Conservation (phyloP, 2,888 invertebrate genomes). For the Vanessa cardui region DNA sequence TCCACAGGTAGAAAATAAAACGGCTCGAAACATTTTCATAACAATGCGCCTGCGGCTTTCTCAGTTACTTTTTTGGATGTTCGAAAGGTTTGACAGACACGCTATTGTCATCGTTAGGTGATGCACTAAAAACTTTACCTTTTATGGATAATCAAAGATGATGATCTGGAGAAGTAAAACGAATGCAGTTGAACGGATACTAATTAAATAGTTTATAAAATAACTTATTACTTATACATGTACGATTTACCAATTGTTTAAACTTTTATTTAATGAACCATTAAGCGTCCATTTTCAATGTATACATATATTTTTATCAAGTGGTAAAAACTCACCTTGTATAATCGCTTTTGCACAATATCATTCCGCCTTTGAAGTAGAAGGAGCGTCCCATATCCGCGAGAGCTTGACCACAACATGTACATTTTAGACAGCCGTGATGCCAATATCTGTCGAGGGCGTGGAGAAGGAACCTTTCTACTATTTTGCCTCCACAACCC, state of each 20-base stretch:
- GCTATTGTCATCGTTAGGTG: slow-evolving; percentile 80
- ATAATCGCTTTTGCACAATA: slow-evolving; percentile 97
- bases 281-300: too few species aligned
- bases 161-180: slow-evolving; percentile 60
- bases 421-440: slow-evolving; percentile 96
- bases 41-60: slow-evolving; percentile 80
- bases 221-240: neutral
- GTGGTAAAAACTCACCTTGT: slow-evolving; percentile 88
- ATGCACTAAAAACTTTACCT: slow-evolving; percentile 71
- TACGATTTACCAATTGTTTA: neutral
- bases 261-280: too few species aligned
- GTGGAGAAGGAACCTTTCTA: slow-evolving; percentile 94
- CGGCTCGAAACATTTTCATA: slow-evolving; percentile 78
- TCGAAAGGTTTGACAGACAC: slow-evolving; percentile 76
- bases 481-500: slow-evolving; percentile 95
- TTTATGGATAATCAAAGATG: slow-evolving; percentile 72
- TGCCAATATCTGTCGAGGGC: slow-evolving; percentile 98
- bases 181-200: slow-evolving; percentile 61
- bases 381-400: slow-evolving; percentile 96
- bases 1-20: slow-evolving; percentile 77
- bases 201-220: slow-evolving; percentile 56
- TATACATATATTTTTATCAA: neutral
- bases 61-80: slow-evolving; percentile 71
- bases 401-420: slow-evolving; percentile 93
- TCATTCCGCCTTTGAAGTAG: slow-evolving; percentile 96